phyloP scores from a whole-genome alignment of 2,797 vertebrate species.

The Acanthurus leucopareius region DNA sequence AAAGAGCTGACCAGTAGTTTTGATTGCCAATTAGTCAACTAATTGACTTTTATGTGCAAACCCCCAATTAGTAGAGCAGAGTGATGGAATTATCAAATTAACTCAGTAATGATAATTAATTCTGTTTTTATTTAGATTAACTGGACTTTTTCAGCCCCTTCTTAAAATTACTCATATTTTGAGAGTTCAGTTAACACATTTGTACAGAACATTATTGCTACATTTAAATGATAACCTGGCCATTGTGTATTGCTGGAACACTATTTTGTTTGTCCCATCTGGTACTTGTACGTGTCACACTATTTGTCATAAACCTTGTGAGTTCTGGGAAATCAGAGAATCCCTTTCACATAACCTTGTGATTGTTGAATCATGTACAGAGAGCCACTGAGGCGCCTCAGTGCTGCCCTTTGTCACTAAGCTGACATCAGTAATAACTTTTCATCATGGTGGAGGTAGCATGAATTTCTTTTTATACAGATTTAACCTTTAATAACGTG shows the following conservation, averaged over 20 bases:
- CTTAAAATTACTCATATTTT: no score
- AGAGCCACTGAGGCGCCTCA: background rate
- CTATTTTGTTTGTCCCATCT: background rate
- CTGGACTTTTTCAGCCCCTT: no score
- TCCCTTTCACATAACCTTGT: background rate
- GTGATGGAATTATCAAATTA: no score
- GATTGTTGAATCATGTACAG: conserved; percentile 2
- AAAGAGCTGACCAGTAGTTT: no score
- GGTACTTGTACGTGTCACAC: background rate
- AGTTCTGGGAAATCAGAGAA: background rate
- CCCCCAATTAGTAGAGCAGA: no score
- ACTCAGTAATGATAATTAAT: no score
- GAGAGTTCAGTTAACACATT: no score
- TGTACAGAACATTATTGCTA: no score
- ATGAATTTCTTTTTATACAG: background rate
- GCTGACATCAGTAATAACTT: background rate
- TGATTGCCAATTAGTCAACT: no score
- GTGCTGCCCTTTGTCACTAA: background rate
- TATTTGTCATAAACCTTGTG: background rate
- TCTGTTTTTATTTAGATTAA: no score
- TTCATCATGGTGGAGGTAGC: background rate
- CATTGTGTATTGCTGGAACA: background rate
- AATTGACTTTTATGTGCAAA: no score
- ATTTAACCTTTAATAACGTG: background rate
- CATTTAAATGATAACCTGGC: no score